Evolutionary conservation across 2,797 vertebrate species (phyloP).

Genomic region (Acrossocheilus fasciatus): DNA sequence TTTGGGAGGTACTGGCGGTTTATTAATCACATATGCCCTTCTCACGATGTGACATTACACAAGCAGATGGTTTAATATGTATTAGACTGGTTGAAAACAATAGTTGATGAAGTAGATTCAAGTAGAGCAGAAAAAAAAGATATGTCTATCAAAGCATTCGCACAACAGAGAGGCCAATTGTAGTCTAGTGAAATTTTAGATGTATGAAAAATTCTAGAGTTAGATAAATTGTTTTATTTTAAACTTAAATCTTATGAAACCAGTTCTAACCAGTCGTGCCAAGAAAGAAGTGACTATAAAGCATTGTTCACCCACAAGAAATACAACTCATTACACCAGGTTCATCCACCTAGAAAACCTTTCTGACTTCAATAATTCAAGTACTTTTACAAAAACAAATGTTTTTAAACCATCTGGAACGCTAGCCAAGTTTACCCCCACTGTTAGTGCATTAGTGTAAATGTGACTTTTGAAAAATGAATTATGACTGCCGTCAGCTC

Average conservation of each 20-base stretch:
- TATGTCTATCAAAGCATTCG: background rate
- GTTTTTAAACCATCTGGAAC: background rate
- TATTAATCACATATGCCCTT: conserved; percentile 24
- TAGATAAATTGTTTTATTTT: background rate
- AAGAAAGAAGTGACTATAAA: background rate
- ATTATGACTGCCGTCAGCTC: background rate
- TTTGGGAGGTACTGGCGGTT: background rate
- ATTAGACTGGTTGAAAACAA: conserved; percentile 2
- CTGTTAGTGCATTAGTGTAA: background rate
- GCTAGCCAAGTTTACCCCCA: background rate
- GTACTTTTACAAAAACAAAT: background rate
- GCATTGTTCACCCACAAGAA: background rate
- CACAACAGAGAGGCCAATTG: background rate
- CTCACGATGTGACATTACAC: conserved; percentile 11
- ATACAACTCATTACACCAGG: background rate
- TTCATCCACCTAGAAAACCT: background rate
- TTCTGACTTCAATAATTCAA: background rate
- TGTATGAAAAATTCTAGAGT: background rate
- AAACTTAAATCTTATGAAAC: background rate
- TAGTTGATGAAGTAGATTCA: background rate
- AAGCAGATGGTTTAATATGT: conserved; percentile 11
- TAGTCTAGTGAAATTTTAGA: background rate
- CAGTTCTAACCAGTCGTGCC: background rate
- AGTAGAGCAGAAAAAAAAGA: background rate
- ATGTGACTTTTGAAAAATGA: background rate